Percentiles rank a stretch among this genome's conserved stretches.
These are phyloP conservation scores for Cyclargus thomasi DNA, from an alignment of 1,140 invertebrate genomes.

Conservation along the genomic window DNA sequence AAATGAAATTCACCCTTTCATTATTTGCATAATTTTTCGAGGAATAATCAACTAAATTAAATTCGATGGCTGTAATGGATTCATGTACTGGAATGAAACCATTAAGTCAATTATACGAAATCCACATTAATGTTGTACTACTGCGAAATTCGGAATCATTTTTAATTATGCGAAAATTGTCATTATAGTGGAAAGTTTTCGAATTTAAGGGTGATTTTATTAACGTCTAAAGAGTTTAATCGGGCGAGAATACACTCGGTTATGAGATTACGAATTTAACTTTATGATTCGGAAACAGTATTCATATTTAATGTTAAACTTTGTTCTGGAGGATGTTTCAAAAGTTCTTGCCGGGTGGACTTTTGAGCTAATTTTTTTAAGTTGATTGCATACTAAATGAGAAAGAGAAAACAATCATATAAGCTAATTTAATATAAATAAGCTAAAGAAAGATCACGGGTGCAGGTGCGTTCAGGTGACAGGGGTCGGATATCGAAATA, in stretches of 20 bases:
- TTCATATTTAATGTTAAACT: too few relatives aligned
- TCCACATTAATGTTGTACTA: neutral
- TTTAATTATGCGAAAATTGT: neutral
- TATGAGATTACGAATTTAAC: neutral
- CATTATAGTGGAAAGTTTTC: neutral
- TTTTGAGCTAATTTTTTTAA: too few relatives aligned
- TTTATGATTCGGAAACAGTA: too few relatives aligned
- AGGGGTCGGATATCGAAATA: conserved; percentile 11
- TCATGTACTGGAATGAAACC: neutral
- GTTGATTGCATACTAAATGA: neutral
- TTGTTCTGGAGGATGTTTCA: too few relatives aligned
- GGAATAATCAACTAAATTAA: conserved; percentile 7
- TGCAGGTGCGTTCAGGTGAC: conserved; percentile 11
- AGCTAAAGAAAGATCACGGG: neutral
- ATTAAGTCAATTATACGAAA: conserved; percentile 10
- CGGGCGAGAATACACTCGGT: neutral
- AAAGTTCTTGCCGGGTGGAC: too few relatives aligned
- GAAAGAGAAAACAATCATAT: neutral
- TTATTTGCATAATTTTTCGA: conserved; percentile 8
- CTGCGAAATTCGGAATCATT: neutral
- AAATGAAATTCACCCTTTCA: conserved; percentile 7
- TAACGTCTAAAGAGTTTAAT: neutral
- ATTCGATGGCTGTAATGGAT: neutral
- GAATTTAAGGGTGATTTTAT: neutral
- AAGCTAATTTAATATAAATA: neutral